Percentiles rank a stretch among this genome's conserved stretches.
phyloP scores from a whole-genome alignment of 2,797 vertebrate species.

The Lepilemur ruficaudatus region DNA sequence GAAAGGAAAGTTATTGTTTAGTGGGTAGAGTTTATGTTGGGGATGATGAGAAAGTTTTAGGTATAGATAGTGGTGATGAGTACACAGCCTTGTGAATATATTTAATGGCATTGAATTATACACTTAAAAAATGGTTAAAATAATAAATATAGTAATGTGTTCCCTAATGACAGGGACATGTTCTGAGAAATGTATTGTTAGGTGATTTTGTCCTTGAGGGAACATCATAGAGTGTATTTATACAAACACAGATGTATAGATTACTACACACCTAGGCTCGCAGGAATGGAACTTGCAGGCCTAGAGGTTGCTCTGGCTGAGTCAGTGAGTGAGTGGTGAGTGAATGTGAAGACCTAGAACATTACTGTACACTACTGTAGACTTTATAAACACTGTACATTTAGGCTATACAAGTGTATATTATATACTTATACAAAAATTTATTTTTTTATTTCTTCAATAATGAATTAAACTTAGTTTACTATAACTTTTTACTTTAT shows the following conservation, averaged over 20 bases:
- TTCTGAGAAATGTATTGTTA: not conserved
- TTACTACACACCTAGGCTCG: not conserved
- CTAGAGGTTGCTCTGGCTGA: not conserved
- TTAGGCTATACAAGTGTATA: not conserved
- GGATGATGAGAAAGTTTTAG: not conserved
- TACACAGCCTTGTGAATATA: not conserved
- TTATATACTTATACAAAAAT: too few relatives aligned
- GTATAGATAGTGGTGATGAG: not conserved
- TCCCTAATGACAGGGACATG: not conserved
- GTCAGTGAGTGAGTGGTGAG: not conserved
- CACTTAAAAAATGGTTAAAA: constrained; percentile 14
- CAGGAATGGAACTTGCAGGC: not conserved
- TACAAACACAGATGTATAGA: not conserved
- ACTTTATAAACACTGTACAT: not conserved
- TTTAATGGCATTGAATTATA: not conserved
- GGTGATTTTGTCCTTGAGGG: not conserved
- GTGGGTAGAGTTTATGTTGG: not conserved
- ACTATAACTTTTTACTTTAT: not conserved
- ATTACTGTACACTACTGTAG: not conserved
- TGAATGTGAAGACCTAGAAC: not conserved
- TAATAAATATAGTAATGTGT: not conserved
- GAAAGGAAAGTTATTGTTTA: not conserved
- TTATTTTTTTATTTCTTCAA: not conserved
- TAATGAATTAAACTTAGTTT: not conserved
- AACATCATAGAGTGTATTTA: not conserved